Evolutionary conservation across 1,140 invertebrate genomes (phyloP), one percentile per base, ranked within the genome.

Genomic region (Lysiphlebus fabarum): DNA sequence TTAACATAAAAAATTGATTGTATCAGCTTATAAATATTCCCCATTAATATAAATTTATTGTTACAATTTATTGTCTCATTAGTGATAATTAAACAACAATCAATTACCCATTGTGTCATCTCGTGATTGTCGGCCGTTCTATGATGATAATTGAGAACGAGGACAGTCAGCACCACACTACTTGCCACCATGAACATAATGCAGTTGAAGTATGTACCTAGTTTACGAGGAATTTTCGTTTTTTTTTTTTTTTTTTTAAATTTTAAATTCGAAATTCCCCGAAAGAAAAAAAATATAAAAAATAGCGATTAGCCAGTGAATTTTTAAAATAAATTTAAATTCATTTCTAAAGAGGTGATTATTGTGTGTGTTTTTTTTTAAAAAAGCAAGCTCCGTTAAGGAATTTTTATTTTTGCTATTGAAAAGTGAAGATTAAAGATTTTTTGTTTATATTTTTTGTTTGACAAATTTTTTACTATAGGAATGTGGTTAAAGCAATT

Each of bases 101-200:
- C 55, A 84, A 87, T 89, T 85, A 99, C 96, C 92, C 93, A 97
- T 72, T 86, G 84, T 63, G 94, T 92, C 95, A 99, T 98, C 73
- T 91, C 89, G 79, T 99, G 95, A 74, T 93, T 97, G 73, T 98
- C 95, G 41, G 95, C 91, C 65, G 91, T 95, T 70, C 96, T 86
- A 81, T 99, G 95, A 83, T 99, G 97, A 81, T 96, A 98, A 82
- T 99, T 99, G 62, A 99, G 86, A 62, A 99, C 95, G 67, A 99
- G 87, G 58, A 99, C 95, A 26, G 97, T 99, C 68, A 96, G 88
- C 61, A 99, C 92, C 70, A 99, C 96, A 62, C 95, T 98, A 61
- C 96, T 95, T 43, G 96, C 95, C 79, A 98, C 96, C 95, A 99
- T 98, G 80, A 99, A 95, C 97, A 99, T 99, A 79, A 99, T 98